phyloP scores from a whole-genome alignment of 2,113 vertebrate species.

The Tiliqua scincoides region DNA sequence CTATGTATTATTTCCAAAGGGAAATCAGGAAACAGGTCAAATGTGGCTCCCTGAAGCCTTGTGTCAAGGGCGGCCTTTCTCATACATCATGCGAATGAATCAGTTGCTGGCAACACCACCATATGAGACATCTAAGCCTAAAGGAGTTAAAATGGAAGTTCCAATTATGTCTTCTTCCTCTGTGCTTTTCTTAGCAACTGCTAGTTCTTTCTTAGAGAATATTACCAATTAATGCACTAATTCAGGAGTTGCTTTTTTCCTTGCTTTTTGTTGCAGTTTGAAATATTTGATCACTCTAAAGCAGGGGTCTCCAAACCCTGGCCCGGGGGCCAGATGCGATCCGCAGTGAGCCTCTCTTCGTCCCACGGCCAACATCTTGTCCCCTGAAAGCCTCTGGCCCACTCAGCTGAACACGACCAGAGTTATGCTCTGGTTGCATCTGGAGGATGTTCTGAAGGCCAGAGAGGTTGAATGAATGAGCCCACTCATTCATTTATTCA shows the following conservation, averaged over 20 bases:
- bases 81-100: neutral
- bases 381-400: too few species aligned
- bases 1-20: neutral
- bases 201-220: neutral
- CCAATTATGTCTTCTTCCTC: neutral
- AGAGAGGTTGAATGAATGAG: too few species aligned
- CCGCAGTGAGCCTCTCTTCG: too few species aligned
- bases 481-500: too few species aligned
- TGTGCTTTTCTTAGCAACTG: neutral
- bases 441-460: too few species aligned
- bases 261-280: neutral
- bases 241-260: too few species aligned
- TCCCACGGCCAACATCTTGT: too few species aligned
- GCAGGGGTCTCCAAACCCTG: too few species aligned
- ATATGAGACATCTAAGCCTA: neutral
- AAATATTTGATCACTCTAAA: neutral
- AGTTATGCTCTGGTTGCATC: too few species aligned
- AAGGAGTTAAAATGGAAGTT: neutral
- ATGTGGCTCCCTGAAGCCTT: neutral
- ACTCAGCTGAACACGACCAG: too few species aligned
- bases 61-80: neutral
- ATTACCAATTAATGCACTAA: neutral
- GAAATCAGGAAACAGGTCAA: conserved; percentile 15
- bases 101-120: neutral
- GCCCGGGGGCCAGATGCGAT: too few species aligned